Conservation (phyloP, 2,797 vertebrate genomes). For the Enoplosus armatus region DNA sequence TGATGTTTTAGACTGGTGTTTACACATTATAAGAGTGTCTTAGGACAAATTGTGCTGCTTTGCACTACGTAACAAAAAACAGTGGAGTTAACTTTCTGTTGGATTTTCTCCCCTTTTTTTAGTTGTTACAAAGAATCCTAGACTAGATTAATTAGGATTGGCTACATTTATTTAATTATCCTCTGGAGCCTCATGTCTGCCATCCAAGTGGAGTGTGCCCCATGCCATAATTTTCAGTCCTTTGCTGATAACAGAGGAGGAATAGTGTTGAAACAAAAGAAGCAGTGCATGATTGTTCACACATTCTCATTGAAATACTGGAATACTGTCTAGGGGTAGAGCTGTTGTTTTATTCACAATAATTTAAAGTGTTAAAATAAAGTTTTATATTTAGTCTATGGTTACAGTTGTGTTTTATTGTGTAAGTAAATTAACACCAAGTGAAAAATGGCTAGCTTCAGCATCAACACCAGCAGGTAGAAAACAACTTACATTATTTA, state of each 20-base stretch:
- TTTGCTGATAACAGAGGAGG: slow-evolving; percentile 39
- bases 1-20: background rate
- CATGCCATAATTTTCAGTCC: slow-evolving; percentile 23
- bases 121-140: slow-evolving; percentile 43
- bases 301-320: background rate
- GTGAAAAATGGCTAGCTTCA: background rate
- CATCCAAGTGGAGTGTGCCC: slow-evolving; percentile 1
- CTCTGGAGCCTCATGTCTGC: slow-evolving; percentile 40
- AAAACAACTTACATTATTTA: background rate
- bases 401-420: background rate
- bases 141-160: slow-evolving; percentile 70
- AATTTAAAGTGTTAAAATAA: background rate
- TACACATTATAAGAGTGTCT: background rate
- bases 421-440: background rate
- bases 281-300: slow-evolving; percentile 7
- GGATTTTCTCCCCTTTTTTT: slow-evolving; percentile 30
- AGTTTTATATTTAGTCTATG: background rate
- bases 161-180: slow-evolving; percentile 66
- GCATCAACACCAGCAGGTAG: background rate
- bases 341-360: slow-evolving; percentile 2
- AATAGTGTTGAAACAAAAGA: slow-evolving; percentile 29
- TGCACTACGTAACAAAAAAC: slow-evolving; percentile 32
- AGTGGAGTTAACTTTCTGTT: slow-evolving; percentile 21
- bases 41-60: background rate
- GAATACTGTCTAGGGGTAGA: background rate